Evolutionary conservation across 2,797 vertebrate genomes (phyloP), one percentile per base, ranked within the genome.

Genomic region (Pipistrellus nathusii): DNA sequence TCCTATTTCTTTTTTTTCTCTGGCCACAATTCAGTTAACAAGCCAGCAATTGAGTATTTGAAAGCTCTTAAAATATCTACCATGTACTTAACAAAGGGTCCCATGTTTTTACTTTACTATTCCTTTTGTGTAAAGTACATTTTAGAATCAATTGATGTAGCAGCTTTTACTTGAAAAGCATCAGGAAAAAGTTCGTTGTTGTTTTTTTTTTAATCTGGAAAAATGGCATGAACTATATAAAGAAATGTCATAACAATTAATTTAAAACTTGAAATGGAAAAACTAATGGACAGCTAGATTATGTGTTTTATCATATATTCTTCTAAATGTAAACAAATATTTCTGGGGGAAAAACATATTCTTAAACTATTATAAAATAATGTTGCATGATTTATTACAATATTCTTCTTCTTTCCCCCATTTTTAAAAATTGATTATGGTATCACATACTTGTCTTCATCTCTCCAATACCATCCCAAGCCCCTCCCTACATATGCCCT

Each of bases 11-110:
- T 94, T 95, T 83, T 85, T 85, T 72, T 93, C 27, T 76, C 68
- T 85, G 69, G 76, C 91, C 73, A 94, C 94, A 97, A 96, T 97
- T 98, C 92, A 95, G 66, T 96, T 96, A 98, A 97, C 95, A 95
- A 94, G 1, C 2, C 57, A 97, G 92, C 86, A 97, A 95, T 27
- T 83, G 94, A 96, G 73, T 95, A 89, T 97, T 96, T 97, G 95
- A 98, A 98, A 98, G 95, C 88, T 96, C 95, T 98, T 98, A 97
- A 97, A 98, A 95, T 93, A 97, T 72, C 85, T 18, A 86, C 72
- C 41, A 7, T 88, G 7, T 94, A 95, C 88, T 95, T 97, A 96
- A 97, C 96, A 81, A 92, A 94, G 80, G 88, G 77, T 0, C 95
- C 78, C 94, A 5, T 85, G 18, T 91, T 98, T 98, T 98, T 94